These are phyloP conservation scores for Platycnemis pennipes DNA, from an alignment of 2,888 invertebrate species.

Conservation along the genomic window DNA sequence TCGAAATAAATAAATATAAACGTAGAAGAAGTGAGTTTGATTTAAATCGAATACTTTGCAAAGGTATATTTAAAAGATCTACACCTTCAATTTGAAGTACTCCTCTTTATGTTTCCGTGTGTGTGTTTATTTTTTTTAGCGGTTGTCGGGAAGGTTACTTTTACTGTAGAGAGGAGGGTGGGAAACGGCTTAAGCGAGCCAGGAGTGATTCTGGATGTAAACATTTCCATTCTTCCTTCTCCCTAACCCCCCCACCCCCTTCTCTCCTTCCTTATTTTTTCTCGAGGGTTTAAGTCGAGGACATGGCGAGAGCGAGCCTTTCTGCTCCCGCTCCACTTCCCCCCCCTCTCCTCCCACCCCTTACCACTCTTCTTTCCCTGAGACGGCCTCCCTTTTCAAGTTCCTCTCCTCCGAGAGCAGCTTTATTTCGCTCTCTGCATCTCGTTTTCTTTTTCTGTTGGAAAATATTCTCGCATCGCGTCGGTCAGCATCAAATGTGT, in stretches of 20 bases:
- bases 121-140: background rate
- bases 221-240: background rate
- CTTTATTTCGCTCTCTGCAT: background rate
- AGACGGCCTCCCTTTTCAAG: no score
- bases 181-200: background rate
- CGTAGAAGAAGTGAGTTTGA: no score
- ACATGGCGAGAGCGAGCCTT: background rate
- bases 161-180: background rate
- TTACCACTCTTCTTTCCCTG: no score
- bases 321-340: background rate
- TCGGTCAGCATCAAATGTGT: no score
- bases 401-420: no score
- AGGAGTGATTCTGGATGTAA: conserved; percentile 8
- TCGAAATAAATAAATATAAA: no score
- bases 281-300: conserved; percentile 1
- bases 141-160: background rate
- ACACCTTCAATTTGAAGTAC: no score
- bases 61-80: no score
- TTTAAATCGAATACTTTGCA: no score
- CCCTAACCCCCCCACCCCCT: background rate
- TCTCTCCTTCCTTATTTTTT: background rate
- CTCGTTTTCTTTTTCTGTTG: background rate
- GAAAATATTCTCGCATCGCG: no score
- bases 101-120: background rate
- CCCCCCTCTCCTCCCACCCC: background rate